Percentiles rank a stretch among this genome's conserved stretches.
Conservation (phyloP, 2,113 vertebrate genomes). For the Pluvialis apricaria region DNA sequence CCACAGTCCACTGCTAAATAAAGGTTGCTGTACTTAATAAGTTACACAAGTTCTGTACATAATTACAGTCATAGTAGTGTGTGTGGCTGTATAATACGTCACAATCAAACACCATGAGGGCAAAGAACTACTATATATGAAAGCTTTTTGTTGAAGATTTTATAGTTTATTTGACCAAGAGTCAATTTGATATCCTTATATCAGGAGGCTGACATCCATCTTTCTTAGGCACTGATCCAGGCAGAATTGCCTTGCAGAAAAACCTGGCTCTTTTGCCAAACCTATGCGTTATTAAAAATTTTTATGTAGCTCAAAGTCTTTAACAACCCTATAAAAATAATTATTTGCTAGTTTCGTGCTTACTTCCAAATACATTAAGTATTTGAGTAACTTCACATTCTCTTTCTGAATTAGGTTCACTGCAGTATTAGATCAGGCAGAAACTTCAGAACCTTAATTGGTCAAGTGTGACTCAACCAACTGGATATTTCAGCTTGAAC, state of each 20-base stretch:
- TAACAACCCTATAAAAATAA: conserved; percentile 71
- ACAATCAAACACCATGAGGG: conserved; percentile 1
- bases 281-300: not conserved
- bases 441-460: not conserved
- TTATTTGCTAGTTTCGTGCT: conserved; percentile 41
- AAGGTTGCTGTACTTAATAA: conserved; percentile 66
- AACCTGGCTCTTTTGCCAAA: conserved; percentile 28
- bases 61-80: conserved; percentile 75
- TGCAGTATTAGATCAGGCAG: not conserved
- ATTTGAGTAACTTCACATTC: conserved; percentile 34
- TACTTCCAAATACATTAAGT: conserved; percentile 22
- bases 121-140: not conserved
- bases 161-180: not conserved
- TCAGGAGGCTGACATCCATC: not conserved
- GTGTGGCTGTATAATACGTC: not conserved
- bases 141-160: not conserved
- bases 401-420: conserved; percentile 35
- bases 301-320: not conserved
- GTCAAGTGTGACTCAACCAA: not conserved
- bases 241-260: conserved; percentile 6
- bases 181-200: not conserved
- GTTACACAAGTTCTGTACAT: conserved; percentile 86
- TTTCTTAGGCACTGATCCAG: conserved; percentile 61
- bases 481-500: not conserved
- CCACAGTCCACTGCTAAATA: not conserved